phyloP scores from a whole-genome alignment of 1,140 invertebrate species.

The Epicauta chinensis region DNA sequence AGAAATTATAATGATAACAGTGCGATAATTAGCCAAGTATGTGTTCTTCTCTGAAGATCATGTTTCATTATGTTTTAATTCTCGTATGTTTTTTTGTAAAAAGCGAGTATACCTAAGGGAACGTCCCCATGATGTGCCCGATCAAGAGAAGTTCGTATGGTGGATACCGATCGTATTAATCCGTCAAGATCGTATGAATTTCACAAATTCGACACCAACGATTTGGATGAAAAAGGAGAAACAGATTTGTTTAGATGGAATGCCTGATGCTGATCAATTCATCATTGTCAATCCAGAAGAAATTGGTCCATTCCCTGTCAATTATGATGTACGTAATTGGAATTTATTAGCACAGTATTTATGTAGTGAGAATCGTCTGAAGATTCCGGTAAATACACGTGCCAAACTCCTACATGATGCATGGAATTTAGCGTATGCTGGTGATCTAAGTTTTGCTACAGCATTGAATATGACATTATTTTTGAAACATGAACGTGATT shows the following conservation, averaged over 20 bases:
- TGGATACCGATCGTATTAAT: constrained; percentile 60
- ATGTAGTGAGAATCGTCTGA: constrained; percentile 45
- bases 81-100: not conserved
- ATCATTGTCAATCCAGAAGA: constrained; percentile 75
- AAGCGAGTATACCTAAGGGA: constrained; percentile 63
- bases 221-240: constrained; percentile 55
- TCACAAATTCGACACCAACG: constrained; percentile 47
- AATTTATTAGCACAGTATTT: constrained; percentile 60
- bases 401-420: constrained; percentile 72
- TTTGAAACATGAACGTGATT: constrained; percentile 60
- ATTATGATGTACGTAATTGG: constrained; percentile 77
- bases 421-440: constrained; percentile 73
- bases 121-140: constrained; percentile 57
- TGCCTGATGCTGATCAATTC: constrained; percentile 53
- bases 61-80: constrained; percentile 9
- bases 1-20: constrained; percentile 60
- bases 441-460: constrained; percentile 60
- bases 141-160: constrained; percentile 59
- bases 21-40: constrained; percentile 60
- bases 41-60: not conserved
- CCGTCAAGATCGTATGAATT: constrained; percentile 50
- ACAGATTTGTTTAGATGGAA: constrained; percentile 45
- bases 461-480: constrained; percentile 72
- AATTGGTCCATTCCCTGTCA: constrained; percentile 75
- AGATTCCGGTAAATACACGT: constrained; percentile 62